Evolutionary conservation across 2,888 invertebrate species (phyloP).

Genomic region (Plagiodera versicolora): DNA sequence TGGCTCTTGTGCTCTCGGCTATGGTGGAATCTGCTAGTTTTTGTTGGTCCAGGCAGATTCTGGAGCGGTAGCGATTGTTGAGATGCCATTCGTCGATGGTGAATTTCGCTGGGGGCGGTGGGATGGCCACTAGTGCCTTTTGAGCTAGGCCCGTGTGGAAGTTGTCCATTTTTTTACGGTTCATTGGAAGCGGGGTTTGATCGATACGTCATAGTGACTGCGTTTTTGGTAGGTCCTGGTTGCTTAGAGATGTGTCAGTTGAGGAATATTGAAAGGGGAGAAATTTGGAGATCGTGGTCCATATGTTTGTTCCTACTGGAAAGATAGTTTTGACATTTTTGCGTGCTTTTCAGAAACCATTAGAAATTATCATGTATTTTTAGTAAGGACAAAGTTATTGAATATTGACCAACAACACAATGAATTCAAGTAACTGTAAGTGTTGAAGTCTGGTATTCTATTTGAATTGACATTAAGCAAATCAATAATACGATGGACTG

Average conservation of each 20-base stretch:
- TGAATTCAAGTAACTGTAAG: no score
- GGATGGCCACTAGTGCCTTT: constrained; percentile 36
- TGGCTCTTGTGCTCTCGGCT: constrained; percentile 62
- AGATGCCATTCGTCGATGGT: constrained; percentile 75
- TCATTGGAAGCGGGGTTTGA: neutral
- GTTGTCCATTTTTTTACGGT: neutral
- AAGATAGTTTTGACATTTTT: no score
- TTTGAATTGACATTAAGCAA: no score
- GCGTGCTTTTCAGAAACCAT: no score
- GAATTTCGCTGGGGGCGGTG: constrained; percentile 55
- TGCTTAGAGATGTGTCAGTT: no score
- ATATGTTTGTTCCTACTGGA: neutral
- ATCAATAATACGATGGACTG: no score
- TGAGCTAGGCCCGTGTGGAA: constrained; percentile 32
- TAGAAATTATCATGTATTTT: no score
- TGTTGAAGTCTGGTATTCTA: no score
- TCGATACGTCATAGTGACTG: constrained; percentile 8
- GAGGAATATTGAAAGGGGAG: neutral
- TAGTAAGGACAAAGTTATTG: no score
- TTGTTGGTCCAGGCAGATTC: constrained; percentile 79
- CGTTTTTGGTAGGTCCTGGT: neutral
- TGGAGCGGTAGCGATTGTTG: constrained; percentile 67
- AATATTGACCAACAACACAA: no score
- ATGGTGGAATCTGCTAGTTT: constrained; percentile 79
- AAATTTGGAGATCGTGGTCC: neutral